Evolutionary conservation across 1,140 invertebrate genomes (phyloP).

Genomic region (Drosophila repleta): DNA sequence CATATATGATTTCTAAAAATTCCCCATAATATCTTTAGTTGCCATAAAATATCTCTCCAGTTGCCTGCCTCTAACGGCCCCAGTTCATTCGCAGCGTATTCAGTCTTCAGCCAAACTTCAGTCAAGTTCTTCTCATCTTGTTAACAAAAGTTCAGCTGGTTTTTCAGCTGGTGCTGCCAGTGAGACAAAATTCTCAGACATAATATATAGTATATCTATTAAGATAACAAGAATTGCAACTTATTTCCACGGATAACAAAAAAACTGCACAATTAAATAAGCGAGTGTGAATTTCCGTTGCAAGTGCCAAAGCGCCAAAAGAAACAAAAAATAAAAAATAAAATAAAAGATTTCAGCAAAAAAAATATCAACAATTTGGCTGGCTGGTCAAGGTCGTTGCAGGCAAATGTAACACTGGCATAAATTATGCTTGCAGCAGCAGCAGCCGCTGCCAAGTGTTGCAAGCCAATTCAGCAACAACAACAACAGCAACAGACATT

Average conservation of each 20-base stretch:
- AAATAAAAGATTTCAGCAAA: constrained; percentile 21
- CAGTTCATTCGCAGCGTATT: not conserved
- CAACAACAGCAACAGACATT: constrained; percentile 28
- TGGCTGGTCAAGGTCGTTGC: constrained; percentile 72
- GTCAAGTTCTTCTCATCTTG: not conserved
- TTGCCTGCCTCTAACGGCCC: no score
- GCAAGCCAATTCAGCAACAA: constrained; percentile 36
- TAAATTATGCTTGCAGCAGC: constrained; percentile 68
- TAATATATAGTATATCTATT: constrained; percentile 12
- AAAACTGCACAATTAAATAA: constrained; percentile 67
- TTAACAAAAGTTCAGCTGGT: constrained; percentile 9
- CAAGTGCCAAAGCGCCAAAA: constrained; percentile 16
- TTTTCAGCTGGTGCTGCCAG: constrained; percentile 12
- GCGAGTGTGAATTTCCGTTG: constrained; percentile 76
- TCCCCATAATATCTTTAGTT: no score
- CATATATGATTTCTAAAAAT: no score
- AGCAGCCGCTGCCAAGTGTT: constrained; percentile 33
- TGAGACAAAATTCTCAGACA: constrained; percentile 43
- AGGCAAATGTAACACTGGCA: constrained; percentile 73
- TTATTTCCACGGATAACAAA: constrained; percentile 57
- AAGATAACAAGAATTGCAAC: constrained; percentile 40
- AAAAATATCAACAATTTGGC: constrained; percentile 45
- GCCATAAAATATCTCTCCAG: no score
- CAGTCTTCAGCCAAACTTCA: not conserved
- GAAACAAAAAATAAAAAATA: not conserved